phyloP scores from a whole-genome alignment of 35 echinoderm and acorn worm species.

The Nesometra sesokonis region DNA sequence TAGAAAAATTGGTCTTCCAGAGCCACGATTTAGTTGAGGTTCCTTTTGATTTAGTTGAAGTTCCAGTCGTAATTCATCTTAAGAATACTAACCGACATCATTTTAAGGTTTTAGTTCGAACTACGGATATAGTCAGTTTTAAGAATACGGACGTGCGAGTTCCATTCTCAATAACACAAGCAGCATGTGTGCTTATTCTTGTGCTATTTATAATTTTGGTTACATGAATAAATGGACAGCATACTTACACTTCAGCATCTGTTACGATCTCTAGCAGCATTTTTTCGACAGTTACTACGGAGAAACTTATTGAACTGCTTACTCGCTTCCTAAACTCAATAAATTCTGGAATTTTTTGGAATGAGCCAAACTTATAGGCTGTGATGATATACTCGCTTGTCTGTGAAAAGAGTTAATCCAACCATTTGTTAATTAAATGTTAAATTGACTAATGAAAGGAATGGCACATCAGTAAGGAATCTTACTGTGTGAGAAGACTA shows the following conservation, averaged over 20 bases:
- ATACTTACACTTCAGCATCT: constrained; percentile 68
- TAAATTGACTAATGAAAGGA: too few relatives aligned
- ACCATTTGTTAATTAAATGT: too few relatives aligned
- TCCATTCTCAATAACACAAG: too few relatives aligned
- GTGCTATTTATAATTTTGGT: too few relatives aligned
- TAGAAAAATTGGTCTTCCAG: too few relatives aligned
- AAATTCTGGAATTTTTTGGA: constrained; percentile 97
- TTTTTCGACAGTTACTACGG: constrained; percentile 69
- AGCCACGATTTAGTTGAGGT: too few relatives aligned
- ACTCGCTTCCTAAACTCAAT: constrained; percentile 62
- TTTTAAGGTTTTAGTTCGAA: neutral
- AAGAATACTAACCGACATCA: too few relatives aligned
- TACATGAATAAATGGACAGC: neutral
- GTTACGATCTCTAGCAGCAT: constrained; percentile 74
- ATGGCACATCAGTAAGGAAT: too few relatives aligned
- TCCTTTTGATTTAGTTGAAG: constrained; percentile 3
- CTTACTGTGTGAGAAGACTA: too few relatives aligned
- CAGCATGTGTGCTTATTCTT: too few relatives aligned
- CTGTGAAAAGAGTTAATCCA: constrained; percentile 24
- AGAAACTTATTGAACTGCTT: constrained; percentile 66
- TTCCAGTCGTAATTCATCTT: constrained; percentile 6
- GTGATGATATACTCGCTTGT: constrained; percentile 95
- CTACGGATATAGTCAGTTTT: too few relatives aligned
- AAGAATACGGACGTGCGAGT: neutral
- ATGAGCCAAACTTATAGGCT: constrained; percentile 90